phyloP scores from a whole-genome alignment of 2,888 invertebrate species.

The Lepidocyrtinus sp. region DNA sequence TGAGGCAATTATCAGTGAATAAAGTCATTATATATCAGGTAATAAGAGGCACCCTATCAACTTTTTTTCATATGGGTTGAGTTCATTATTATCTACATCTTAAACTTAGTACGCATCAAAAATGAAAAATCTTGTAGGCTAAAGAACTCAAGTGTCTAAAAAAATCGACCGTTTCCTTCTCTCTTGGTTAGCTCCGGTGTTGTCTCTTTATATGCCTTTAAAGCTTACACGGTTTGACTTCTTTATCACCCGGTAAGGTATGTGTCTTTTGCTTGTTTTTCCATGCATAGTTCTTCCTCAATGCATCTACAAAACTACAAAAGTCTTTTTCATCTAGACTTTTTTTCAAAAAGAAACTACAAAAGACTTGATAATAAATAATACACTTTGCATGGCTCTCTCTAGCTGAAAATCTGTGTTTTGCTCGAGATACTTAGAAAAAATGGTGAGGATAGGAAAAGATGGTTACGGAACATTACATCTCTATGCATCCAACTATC shows the following conservation, averaged over 20 bases:
- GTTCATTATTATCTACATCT: no score
- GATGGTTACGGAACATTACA: slow-evolving; percentile 11
- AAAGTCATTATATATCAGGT: no score
- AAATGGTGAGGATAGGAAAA: neutral
- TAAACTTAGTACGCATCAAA: no score
- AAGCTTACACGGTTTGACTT: neutral
- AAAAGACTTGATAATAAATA: slow-evolving; percentile 19
- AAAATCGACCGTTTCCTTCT: slow-evolving; percentile 53
- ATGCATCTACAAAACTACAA: neutral
- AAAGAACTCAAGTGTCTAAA: slow-evolving; percentile 48
- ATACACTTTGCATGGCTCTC: neutral
- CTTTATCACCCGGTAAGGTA: slow-evolving; percentile 18
- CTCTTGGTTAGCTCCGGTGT: slow-evolving; percentile 8
- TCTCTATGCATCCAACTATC: neutral
- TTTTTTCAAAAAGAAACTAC: slow-evolving; percentile 14
- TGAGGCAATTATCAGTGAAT: no score
- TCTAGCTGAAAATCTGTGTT: neutral
- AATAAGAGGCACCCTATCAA: no score
- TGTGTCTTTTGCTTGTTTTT: slow-evolving; percentile 5
- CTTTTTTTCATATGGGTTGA: no score
- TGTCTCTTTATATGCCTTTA: neutral
- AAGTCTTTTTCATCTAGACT: neutral
- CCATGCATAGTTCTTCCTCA: slow-evolving; percentile 24
- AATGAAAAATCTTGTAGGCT: no score
- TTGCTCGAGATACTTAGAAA: neutral